Base-by-base conservation (phyloP, 2,888 invertebrate species). In the Philereme vetulata region DNA sequence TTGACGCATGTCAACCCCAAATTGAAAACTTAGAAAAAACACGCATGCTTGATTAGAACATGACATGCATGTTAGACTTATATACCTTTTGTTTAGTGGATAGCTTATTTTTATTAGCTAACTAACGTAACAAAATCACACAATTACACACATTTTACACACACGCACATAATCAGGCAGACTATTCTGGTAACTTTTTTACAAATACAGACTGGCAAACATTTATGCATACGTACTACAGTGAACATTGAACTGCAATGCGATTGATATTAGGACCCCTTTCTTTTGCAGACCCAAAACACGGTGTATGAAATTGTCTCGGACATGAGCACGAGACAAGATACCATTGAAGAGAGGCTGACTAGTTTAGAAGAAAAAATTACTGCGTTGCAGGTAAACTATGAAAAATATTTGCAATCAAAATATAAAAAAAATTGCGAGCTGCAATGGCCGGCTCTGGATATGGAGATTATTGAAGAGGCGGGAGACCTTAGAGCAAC, bases 251-350 rank as follows among this genome's bases (percentile, higher is more conserved):
- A 82, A 86, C 92, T 84, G 76, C 92, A 89, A 91, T 85, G 78
- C 92, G 85, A 92, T 88, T 93, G 91, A 93, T 85, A 88, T 84
- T 86, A 93, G 93, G 91, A 93, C 85, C 93, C 93, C 84, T 92
- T 92, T 81, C 82, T 93, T 77, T 93, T 93, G 71, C 94, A 99
- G 99, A 99, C 98, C 70, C 98, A 99, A 93, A 98, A 98, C 82
- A 98, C 98, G 55, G 98, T 99, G 72, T 99, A 99, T 88, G 99
- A 99, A 93, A 96, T 99, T 78, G 98, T 99, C 69, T 97, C 98
- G 58, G 99, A 99, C 80, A 97, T 99, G 96, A 98, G 98, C 82
- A 95, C 96, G 64, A 95, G 98, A 56, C 98, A 99, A 88, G 97
- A 98, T 84, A 95, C 95, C 53, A 94, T 99, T 73, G 99, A 99